A percentile compares a stretch with the other conserved stretches of the same genome.
phyloP scores from a whole-genome alignment of 1,140 invertebrate species.

The Pogonus chalceus region DNA sequence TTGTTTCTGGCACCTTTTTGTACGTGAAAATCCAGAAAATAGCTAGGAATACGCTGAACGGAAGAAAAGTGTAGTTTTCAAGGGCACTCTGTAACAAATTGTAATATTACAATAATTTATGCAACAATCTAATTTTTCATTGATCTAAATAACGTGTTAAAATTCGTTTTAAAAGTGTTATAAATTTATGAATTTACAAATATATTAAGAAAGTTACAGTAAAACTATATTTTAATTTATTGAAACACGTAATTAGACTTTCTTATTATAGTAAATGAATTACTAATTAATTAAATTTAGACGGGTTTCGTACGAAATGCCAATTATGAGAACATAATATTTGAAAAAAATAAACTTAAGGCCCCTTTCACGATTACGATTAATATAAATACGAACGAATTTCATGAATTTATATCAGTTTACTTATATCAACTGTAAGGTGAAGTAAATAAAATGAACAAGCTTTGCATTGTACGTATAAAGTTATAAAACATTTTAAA shows the following conservation, averaged over 20 bases:
- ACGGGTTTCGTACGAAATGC: constrained; percentile 9
- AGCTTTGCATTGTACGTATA: background rate
- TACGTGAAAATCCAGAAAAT: constrained; percentile 97
- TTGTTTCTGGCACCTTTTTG: constrained; percentile 96
- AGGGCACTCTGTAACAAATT: constrained; percentile 62
- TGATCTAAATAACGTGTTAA: too few relatives aligned
- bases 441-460: background rate
- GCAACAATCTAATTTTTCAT: too few relatives aligned
- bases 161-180: too few relatives aligned
- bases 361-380: background rate
- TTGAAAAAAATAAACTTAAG: background rate
- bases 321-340: constrained; percentile 6
- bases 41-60: constrained; percentile 90
- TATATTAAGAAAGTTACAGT: too few relatives aligned
- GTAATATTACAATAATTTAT: constrained; percentile 13
- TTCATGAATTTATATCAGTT: constrained; percentile 9
- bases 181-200: too few relatives aligned
- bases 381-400: constrained; percentile 1
- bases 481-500: background rate
- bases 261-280: too few relatives aligned
- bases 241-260: too few relatives aligned
- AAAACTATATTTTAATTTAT: too few relatives aligned
- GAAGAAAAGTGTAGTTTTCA: constrained; percentile 94
- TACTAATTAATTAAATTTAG: too few relatives aligned
- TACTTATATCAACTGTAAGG: constrained; percentile 1